A percentile compares a stretch with the other conserved stretches of the same genome.
Evolutionary conservation across 1,140 invertebrate species (phyloP).

Genomic region (Olivierus martensii): DNA sequence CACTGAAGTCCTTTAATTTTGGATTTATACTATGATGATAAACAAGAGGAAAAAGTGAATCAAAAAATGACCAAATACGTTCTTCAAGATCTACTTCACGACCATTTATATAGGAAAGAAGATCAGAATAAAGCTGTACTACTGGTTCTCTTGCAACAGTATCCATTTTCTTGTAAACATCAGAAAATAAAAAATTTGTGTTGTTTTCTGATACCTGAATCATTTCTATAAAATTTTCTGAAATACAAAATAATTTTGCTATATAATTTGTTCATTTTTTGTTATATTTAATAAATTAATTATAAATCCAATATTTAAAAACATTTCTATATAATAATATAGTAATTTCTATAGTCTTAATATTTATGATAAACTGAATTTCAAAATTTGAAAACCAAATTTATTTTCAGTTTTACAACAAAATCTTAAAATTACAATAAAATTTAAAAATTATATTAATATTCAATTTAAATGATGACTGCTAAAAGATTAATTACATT

Average conservation of each 20-base stretch:
- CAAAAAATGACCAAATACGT: slow-evolving; percentile 61
- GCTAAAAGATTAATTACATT: too few species aligned
- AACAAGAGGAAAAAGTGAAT: slow-evolving; percentile 63
- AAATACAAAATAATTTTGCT: slow-evolving; percentile 31
- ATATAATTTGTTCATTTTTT: too few species aligned
- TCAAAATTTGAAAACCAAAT: too few species aligned
- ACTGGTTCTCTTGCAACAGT: slow-evolving; percentile 45
- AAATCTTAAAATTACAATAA: too few species aligned
- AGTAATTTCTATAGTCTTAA: too few species aligned
- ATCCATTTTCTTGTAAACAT: slow-evolving; percentile 56
- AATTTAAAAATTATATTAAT: too few species aligned
- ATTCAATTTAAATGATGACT: too few species aligned
- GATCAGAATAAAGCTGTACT: slow-evolving; percentile 48
- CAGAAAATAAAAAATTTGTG: slow-evolving; percentile 53
- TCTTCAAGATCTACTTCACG: slow-evolving; percentile 37
- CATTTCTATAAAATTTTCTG: slow-evolving; percentile 57
- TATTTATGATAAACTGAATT: too few species aligned
- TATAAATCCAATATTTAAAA: too few species aligned
- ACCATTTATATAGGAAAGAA: slow-evolving; percentile 44
- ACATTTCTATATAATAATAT: too few species aligned
- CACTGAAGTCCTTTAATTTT: slow-evolving; percentile 42
- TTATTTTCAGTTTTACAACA: too few species aligned
- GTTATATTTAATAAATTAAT: too few species aligned
- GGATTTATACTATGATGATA: slow-evolving; percentile 52
- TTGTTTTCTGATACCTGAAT: slow-evolving; percentile 62